phyloP scores from a whole-genome alignment of 2,888 invertebrate genomes.

The Caradrina clavipalpis region DNA sequence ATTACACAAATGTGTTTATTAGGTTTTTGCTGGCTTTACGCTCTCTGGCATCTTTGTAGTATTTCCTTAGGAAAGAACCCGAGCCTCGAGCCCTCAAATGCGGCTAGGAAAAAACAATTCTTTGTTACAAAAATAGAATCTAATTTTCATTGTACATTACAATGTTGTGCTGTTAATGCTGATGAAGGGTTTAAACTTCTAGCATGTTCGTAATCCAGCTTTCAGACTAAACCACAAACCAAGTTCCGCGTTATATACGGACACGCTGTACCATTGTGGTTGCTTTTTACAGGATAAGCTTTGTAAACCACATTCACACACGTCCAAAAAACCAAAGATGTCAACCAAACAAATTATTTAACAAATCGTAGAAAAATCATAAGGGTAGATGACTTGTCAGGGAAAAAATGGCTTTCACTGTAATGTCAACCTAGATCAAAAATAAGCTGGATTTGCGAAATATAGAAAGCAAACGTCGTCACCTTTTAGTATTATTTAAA shows the following conservation, averaged over 20 bases:
- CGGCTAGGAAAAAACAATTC: not conserved
- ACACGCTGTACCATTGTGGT: slow-evolving; percentile 19
- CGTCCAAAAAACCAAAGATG: not conserved
- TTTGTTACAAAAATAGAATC: not conserved
- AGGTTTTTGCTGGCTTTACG: slow-evolving; percentile 8
- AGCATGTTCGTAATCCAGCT: slow-evolving; percentile 13
- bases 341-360: no score
- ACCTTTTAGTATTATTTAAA: no score
- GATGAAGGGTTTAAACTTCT: not conserved
- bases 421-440: no score
- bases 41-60: not conserved
- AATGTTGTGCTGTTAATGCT: not conserved
- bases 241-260: slow-evolving; percentile 20
- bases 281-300: slow-evolving; percentile 25
- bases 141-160: not conserved
- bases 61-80: not conserved
- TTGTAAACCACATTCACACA: not conserved
- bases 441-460: not conserved
- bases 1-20: slow-evolving; percentile 34
- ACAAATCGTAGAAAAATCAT: no score
- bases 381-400: no score
- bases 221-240: slow-evolving; percentile 29
- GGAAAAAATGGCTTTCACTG: not conserved
- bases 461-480: not conserved
- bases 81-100: not conserved